phyloP scores from a whole-genome alignment of 2,113 vertebrate genomes.

The Cacatua alba region DNA sequence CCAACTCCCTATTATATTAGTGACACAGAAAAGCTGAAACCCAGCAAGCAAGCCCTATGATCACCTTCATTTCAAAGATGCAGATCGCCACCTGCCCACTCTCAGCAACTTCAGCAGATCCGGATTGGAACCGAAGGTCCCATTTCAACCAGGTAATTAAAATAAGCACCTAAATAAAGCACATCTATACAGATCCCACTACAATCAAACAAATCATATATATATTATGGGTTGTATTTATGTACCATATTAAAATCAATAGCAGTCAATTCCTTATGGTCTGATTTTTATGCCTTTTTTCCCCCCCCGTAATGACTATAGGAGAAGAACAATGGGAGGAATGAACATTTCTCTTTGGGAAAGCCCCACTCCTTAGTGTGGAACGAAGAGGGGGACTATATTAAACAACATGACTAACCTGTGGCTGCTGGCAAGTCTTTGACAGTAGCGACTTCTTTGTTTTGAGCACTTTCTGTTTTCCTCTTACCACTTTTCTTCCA shows the following conservation, averaged over 20 bases:
- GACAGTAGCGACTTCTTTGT: not conserved
- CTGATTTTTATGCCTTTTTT: not conserved
- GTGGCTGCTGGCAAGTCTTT: not conserved
- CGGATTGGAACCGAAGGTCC: not conserved
- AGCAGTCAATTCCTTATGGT: not conserved
- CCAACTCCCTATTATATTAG: accelerated
- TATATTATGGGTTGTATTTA: not conserved
- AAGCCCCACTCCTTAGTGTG: not conserved
- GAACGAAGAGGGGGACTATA: not conserved
- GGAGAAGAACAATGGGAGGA: not conserved
- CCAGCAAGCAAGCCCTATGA: not conserved
- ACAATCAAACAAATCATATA: accelerated
- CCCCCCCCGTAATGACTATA: not conserved
- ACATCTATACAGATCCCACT: not conserved
- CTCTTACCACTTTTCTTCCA: slow-evolving; percentile 68
- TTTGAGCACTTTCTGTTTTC: not conserved
- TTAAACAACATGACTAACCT: slow-evolving; percentile 55
- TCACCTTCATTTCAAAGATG: not conserved
- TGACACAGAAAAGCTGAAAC: not conserved
- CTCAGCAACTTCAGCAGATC: not conserved
- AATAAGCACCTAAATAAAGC: not conserved
- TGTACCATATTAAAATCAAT: not conserved
- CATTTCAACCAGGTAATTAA: not conserved
- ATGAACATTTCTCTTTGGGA: not conserved
- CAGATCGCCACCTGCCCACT: accelerated